Evolutionary conservation across 2,113 vertebrate genomes (phyloP), one percentile per base, ranked within the genome.

Genomic region (Takifugu bimaculatus): DNA sequence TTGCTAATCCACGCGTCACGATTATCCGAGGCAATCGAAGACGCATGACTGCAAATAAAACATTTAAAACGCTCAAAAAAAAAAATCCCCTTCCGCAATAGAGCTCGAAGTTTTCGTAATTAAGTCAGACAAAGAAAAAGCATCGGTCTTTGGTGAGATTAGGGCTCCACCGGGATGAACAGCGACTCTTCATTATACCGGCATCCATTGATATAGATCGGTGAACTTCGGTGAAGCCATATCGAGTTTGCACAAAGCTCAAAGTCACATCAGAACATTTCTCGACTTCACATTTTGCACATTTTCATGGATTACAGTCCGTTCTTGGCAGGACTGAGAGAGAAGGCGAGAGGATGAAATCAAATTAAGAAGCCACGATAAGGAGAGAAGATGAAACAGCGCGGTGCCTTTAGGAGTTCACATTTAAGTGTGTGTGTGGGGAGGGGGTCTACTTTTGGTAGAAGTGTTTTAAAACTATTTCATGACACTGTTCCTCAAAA

Each of bases 1-100:
- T 79, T 82, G 81, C 76, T 57, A 80, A 88, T 86, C 82, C 80
- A 81, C 86, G 85, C 83, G 82, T 75, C 82, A 69, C 77, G 81
- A 86, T 83, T 66, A 68, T 80, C 74, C 57, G 50, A 63, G 48
- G 74, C 72, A 57, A 65, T 76, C 66, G 67, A 59, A 62, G 69
- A 68, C 13, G 44, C 72, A 60, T 54, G 53, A 49, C 65, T 64
- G 74, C 56, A 77, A 58, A 52, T 61, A 48, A 48, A 13, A 45
- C 9, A 45, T 15, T 4, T 6, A 47, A 5, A 47, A 20, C 20
- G 20, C 45, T 14, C 45, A 14, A 12, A 15, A 13, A 2, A 15
- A 15, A 4, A 14, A 48, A 54, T 9, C 4, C 11, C 9, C 32
- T 5, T 39, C 35, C 35, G 10, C 35, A 39, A 39, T 39, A 39